phyloP scores from a whole-genome alignment of 2,113 vertebrate species.

The Thunnus maccoyii region DNA sequence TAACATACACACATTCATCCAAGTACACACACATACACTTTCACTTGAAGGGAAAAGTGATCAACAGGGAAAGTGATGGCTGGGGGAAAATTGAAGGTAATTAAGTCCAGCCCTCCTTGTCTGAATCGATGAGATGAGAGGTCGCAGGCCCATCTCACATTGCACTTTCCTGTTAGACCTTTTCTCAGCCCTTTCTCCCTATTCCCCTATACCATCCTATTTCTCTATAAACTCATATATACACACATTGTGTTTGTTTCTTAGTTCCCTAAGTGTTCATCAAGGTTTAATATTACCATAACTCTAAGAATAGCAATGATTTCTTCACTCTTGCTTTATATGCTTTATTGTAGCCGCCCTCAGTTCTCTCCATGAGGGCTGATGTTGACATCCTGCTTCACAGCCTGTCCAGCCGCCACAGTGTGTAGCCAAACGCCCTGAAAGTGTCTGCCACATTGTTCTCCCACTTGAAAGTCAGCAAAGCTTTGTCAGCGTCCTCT shows the following conservation, averaged over 20 bases:
- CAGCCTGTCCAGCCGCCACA: conserved; percentile 77
- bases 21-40: conserved; percentile 28
- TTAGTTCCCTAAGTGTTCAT: conserved; percentile 5
- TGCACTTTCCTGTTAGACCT: conserved; percentile 69
- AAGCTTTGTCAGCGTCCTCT: conserved; percentile 81
- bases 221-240: neutral
- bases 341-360: conserved; percentile 44
- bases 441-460: conserved; percentile 83
- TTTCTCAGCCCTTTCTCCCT: conserved; percentile 14
- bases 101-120: conserved; percentile 84
- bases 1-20: conserved; percentile 44
- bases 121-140: conserved; percentile 83
- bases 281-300: conserved; percentile 4
- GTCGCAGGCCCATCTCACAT: conserved; percentile 79
- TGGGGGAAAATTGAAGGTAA: conserved; percentile 79
- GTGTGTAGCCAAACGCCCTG: conserved; percentile 80
- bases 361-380: conserved; percentile 69
- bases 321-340: conserved; percentile 34
- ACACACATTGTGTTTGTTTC: neutral
- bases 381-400: conserved; percentile 82
- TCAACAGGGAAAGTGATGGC: conserved; percentile 83
- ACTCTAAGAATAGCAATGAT: conserved; percentile 11
- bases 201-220: conserved; percentile 1
- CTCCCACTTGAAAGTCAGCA: conserved; percentile 83
- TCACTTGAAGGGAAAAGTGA: conserved; percentile 78